These are phyloP conservation scores for Butorides virescens DNA, from an alignment of 2,113 vertebrate genomes.

Conservation along the genomic window DNA sequence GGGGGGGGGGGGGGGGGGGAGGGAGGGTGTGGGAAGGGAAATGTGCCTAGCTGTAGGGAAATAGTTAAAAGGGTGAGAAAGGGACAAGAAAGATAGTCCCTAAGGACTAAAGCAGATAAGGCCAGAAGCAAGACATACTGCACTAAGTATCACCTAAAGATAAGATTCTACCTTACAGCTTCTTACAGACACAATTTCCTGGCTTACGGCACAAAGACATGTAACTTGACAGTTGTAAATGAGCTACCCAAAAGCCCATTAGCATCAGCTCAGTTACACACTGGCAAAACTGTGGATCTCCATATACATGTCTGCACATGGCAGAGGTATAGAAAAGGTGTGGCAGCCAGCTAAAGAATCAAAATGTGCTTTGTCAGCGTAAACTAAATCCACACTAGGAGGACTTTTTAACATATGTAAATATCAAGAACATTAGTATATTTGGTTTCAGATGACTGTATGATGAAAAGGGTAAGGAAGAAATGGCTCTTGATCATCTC, in stretches of 20 bases:
- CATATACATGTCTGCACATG: fast-evolving
- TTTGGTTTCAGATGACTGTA: background rate
- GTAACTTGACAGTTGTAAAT: background rate
- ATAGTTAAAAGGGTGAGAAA: background rate
- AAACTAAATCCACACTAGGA: background rate
- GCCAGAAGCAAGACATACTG: background rate
- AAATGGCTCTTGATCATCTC: background rate
- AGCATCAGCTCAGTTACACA: background rate
- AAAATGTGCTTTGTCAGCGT: background rate
- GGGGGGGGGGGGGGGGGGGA: fast-evolving
- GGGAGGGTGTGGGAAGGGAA: background rate
- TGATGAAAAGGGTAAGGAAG: background rate
- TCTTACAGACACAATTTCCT: fast-evolving
- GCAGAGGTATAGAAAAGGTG: background rate
- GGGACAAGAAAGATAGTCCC: fast-evolving
- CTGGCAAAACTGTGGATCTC: background rate
- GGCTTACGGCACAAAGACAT: background rate
- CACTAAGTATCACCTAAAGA: background rate
- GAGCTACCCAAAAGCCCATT: background rate
- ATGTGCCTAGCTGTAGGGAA: background rate
- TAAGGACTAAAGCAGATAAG: background rate
- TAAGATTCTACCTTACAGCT: background rate
- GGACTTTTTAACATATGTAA: background rate
- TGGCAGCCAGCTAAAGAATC: background rate
- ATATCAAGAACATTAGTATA: background rate